Percentiles rank a stretch among this genome's conserved stretches.
Conservation (phyloP, 2,113 vertebrate genomes). For the Cyphomyrus plagiostoma region DNA sequence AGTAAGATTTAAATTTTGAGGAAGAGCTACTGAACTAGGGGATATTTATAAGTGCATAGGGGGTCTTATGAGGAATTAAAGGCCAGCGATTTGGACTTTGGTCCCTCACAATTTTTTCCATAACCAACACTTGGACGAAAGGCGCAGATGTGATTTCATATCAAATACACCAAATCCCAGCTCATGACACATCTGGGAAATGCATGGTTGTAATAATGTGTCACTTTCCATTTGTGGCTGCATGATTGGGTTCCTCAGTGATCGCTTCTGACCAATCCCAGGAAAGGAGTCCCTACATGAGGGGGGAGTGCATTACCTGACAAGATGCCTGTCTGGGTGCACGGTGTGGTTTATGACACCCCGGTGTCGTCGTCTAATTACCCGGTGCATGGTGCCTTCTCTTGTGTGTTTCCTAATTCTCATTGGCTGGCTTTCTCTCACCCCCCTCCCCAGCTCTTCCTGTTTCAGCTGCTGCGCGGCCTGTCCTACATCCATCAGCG, state of each 20-base stretch:
- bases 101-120: neutral
- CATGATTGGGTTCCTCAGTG: neutral
- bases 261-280: neutral
- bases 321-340: neutral
- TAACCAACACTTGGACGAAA: neutral
- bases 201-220: neutral
- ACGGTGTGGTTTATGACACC: neutral
- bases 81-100: neutral
- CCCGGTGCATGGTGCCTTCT: neutral
- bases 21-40: neutral
- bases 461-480: slow-evolving; percentile 11
- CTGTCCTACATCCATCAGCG: slow-evolving; percentile 16
- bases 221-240: neutral
- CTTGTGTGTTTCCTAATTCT: neutral
- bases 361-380: neutral
- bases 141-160: neutral
- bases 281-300: neutral
- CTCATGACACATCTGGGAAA: neutral
- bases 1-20: neutral
- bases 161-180: neutral
- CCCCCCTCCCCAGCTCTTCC: neutral
- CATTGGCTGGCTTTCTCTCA: neutral
- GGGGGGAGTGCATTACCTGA: neutral
- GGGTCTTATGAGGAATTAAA: neutral
- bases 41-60: neutral